phyloP scores from a whole-genome alignment of 2,113 vertebrate genomes.

The Cranoglanis bouderius region DNA sequence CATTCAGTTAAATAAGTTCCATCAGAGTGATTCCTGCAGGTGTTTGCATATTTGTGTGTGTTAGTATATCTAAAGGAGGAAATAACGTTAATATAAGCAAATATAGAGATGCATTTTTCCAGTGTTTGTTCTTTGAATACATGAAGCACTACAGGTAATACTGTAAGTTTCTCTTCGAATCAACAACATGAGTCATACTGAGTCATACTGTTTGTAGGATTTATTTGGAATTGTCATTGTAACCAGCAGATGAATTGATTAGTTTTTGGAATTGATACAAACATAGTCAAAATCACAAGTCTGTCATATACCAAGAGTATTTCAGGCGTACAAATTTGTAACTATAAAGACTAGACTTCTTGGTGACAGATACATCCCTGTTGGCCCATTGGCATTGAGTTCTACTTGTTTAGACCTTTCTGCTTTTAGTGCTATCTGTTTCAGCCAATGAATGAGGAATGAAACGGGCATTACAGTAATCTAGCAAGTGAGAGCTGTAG shows the following conservation, averaged over 20 bases:
- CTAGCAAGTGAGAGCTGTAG: background rate
- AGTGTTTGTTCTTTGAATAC: background rate
- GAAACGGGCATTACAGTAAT: background rate
- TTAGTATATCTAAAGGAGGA: slow-evolving; percentile 5
- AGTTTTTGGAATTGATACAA: too few species aligned
- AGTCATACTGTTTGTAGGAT: background rate
- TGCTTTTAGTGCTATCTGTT: background rate
- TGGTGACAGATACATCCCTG: background rate
- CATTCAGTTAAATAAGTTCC: background rate
- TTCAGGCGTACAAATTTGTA: background rate
- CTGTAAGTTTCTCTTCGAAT: background rate
- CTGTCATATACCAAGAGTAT: too few species aligned
- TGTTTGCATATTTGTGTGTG: slow-evolving; percentile 24
- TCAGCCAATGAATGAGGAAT: background rate
- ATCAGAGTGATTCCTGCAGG: background rate
- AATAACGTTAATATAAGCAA: background rate
- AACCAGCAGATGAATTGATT: background rate
- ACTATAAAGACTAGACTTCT: background rate
- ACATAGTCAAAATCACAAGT: too few species aligned
- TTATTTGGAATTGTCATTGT: background rate
- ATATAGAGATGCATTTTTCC: background rate
- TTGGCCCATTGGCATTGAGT: background rate
- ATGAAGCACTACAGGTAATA: background rate
- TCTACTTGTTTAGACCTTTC: too few species aligned
- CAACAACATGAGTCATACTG: too few species aligned